Evolutionary conservation across 2,888 invertebrate genomes (phyloP), one percentile per base, ranked within the genome.

Genomic region (Sturmia bella): DNA sequence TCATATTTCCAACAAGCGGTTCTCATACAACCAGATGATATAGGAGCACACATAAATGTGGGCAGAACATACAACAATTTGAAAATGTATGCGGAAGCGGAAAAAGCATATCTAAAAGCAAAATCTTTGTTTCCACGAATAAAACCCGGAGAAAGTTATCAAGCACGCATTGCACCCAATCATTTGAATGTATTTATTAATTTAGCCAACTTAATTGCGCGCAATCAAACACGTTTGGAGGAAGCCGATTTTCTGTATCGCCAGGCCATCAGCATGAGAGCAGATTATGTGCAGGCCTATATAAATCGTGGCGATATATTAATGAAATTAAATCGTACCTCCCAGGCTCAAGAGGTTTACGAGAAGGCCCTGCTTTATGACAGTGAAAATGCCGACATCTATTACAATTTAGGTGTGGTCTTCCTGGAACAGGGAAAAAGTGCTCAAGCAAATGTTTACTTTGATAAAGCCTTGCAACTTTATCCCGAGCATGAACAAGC

Each of bases 401-500:
- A 98, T 91, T 98, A 98, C 89, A 98, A 98, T 90, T 83, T 99
- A 84, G 98, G 98, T 39, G 98, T 99, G 19, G 98, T 99, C 0
- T 95, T 97, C 83, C 92, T 99, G 84, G 98, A 99, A 89, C 96
- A 97, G 92, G 96, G 97, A 52, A 96, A 97, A 90, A 95, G 96
- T 0, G 95, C 96, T 0, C 96, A 97, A 91, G 98, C 99, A 0
- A 92, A 97, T 72, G 96, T 96, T 0, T 97, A 97, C 90, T 93
- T 99, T 87, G 97, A 98, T 91, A 97, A 97, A 91, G 98, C 99
- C 0, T 91, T 99, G 63, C 96, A 96, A 89, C 93, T 97, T 87
- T 96, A 98, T 91, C 98, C 98, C 0, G 97, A 98, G 85, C 99
- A 99, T 89, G 96, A 97, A 89, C 98, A 98, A 90, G 98, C 98